Conservation (phyloP, 2,888 invertebrate species). For the Hyalella azteca region DNA sequence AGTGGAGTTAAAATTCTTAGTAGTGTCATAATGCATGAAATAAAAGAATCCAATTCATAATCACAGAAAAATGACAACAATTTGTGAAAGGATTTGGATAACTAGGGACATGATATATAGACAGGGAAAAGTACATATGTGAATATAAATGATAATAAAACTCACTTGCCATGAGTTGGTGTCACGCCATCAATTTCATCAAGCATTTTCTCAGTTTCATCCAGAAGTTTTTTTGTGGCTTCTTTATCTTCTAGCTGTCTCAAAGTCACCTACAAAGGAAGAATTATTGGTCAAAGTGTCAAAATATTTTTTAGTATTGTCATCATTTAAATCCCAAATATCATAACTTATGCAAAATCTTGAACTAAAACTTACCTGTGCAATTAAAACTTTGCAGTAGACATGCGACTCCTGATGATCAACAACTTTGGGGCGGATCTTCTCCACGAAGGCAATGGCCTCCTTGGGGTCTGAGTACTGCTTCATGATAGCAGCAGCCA, state of each 20-base stretch:
- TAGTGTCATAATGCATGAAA: too few species aligned
- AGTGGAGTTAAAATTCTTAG: too few species aligned
- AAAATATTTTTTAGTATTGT: too few species aligned
- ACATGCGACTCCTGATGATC: constrained; percentile 84
- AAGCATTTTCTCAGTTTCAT: constrained; percentile 81
- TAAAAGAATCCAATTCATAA: too few species aligned
- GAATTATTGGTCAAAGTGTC: neutral
- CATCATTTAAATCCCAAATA: too few species aligned
- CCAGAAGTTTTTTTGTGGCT: constrained; percentile 73
- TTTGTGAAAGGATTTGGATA: too few species aligned
- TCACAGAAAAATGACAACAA: too few species aligned
- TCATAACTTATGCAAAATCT: neutral
- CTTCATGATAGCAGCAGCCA: constrained; percentile 70
- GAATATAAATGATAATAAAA: neutral
- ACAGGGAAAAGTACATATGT: neutral
- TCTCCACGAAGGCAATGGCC: constrained; percentile 85
- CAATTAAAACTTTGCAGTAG: constrained; percentile 80
- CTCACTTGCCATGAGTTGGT: constrained; percentile 77
- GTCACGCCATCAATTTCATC: constrained; percentile 92
- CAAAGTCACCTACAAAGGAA: constrained; percentile 77
- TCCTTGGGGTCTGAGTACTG: constrained; percentile 82
- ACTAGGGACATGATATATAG: too few species aligned
- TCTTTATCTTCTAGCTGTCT: constrained; percentile 80
- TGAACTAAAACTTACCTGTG: constrained; percentile 64
- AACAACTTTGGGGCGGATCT: constrained; percentile 85